Conservation (phyloP, 2,888 invertebrate genomes). For the Adelognathus sp. region DNA sequence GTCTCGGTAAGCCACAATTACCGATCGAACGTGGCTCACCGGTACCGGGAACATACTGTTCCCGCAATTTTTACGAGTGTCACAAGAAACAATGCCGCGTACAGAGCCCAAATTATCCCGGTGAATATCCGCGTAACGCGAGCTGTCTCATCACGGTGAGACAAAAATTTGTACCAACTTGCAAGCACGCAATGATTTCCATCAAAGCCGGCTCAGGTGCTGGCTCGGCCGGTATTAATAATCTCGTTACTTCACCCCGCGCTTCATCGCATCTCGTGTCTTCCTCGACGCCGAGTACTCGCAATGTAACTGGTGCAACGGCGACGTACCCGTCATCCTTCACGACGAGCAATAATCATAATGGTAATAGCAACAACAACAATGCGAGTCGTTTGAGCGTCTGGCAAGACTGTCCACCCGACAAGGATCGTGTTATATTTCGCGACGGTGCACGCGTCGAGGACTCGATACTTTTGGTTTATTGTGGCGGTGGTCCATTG, state of each 20-base stretch:
- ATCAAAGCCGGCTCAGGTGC: constrained; percentile 81
- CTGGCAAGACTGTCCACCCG: constrained; percentile 92
- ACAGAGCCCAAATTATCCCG: constrained; percentile 95
- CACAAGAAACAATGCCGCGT: constrained; percentile 92
- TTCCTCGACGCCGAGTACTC: neutral
- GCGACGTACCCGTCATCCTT: too few relatives aligned
- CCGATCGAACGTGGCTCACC: constrained; percentile 92
- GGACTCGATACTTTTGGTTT: constrained; percentile 92
- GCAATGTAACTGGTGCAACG: too few relatives aligned
- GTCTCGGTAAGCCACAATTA: constrained; percentile 89
- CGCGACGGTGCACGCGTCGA: constrained; percentile 92
- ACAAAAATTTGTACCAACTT: constrained; percentile 91
- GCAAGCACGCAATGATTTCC: constrained; percentile 95
- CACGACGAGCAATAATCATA: too few relatives aligned
- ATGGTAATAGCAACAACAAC: neutral
- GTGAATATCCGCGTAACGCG: constrained; percentile 93
- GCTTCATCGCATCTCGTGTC: constrained; percentile 20
- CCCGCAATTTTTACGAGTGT: constrained; percentile 93
- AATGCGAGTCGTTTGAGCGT: constrained; percentile 83
- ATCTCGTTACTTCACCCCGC: neutral
- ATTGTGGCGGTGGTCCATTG: constrained; percentile 94
- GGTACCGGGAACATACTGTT: constrained; percentile 92
- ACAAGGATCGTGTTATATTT: constrained; percentile 92
- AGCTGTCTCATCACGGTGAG: constrained; percentile 95
- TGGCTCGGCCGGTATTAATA: constrained; percentile 19